phyloP scores from a whole-genome alignment of 2,797 vertebrate species.

The Alectoris magna region DNA sequence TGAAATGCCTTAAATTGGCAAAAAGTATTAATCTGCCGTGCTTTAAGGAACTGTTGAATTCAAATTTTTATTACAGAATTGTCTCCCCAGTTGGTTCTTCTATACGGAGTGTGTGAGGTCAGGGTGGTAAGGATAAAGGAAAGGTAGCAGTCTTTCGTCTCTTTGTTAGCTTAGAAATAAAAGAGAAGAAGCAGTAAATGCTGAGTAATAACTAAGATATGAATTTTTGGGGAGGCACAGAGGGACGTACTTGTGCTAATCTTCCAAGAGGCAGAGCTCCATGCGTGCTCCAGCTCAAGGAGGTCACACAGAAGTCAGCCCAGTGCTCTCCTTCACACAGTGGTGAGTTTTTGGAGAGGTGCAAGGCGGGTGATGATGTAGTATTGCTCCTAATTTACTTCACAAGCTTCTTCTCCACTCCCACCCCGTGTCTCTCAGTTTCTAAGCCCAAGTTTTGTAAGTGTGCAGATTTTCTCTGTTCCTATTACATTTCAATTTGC shows the following conservation, averaged over 20 bases:
- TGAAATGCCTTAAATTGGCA: neutral
- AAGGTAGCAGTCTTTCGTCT: neutral
- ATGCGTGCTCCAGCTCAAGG: neutral
- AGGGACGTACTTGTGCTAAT: too few species aligned
- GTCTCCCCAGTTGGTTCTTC: neutral
- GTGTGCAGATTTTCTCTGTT: neutral
- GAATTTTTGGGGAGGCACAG: too few species aligned
- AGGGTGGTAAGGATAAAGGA: neutral
- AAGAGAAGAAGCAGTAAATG: neutral
- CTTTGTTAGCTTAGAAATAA: neutral
- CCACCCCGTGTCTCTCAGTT: neutral
- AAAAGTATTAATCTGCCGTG: too few species aligned
- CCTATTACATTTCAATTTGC: neutral
- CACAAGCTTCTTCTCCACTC: neutral
- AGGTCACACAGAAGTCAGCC: neutral
- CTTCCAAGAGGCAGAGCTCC: neutral
- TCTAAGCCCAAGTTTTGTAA: neutral
- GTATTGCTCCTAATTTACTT: neutral
- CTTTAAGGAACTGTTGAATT: neutral
- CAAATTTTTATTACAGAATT: neutral
- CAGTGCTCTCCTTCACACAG: rapidly evolving
- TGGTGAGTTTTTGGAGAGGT: neutral
- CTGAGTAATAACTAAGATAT: neutral
- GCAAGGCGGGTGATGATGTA: too few species aligned
- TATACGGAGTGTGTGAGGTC: neutral